phyloP scores from a whole-genome alignment of 2,888 invertebrate species.

The Odontomyia ornata region DNA sequence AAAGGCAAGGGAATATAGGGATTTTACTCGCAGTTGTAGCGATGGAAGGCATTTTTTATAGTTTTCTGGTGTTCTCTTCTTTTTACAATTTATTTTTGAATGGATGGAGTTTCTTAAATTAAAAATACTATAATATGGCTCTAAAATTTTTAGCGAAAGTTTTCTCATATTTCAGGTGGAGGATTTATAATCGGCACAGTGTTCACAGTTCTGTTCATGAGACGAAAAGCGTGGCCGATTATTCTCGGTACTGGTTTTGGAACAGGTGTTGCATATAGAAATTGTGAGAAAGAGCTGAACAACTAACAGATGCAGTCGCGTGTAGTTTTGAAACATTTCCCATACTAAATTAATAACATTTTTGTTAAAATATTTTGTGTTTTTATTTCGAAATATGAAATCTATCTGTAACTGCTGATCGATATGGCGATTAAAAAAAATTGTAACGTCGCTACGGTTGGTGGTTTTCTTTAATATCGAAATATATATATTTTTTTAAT shows the following conservation, averaged over 20 bases:
- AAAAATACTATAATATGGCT: no score
- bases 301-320: slow-evolving; percentile 50
- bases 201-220: slow-evolving; percentile 84
- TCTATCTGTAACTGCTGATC: neutral
- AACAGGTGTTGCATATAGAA: slow-evolving; percentile 78
- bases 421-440: neutral
- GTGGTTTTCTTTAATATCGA: no score
- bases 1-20: no score
- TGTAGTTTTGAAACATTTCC: slow-evolving; percentile 2
- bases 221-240: slow-evolving; percentile 86
- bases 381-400: neutral
- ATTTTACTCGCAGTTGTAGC: no score
- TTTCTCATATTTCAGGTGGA: slow-evolving; percentile 71
- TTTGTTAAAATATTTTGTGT: slow-evolving; percentile 28
- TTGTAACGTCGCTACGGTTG: neutral
- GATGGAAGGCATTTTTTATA: no score
- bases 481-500: no score
- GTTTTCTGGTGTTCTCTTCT: no score
- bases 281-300: slow-evolving; percentile 58
- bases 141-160: no score
- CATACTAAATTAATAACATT: neutral
- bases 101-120: no score
- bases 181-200: slow-evolving; percentile 83
- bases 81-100: no score
- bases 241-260: slow-evolving; percentile 89